Evolutionary conservation across 1,140 invertebrate genomes (phyloP).

Genomic region (Lysiphlebus fabarum): DNA sequence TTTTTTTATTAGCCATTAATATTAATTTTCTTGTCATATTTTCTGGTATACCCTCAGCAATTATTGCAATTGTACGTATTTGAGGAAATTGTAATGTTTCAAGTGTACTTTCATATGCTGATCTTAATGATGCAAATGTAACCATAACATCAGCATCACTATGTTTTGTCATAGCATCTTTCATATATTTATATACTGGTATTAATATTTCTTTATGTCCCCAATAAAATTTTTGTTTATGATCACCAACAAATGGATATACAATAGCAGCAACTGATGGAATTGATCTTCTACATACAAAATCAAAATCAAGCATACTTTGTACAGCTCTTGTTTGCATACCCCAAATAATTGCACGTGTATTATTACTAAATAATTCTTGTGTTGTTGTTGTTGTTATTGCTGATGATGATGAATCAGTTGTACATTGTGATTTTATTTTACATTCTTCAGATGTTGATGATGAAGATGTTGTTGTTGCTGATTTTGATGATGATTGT

Average conservation of each 20-base stretch:
- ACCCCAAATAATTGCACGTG: conserved; percentile 97
- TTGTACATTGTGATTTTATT: conserved; percentile 31
- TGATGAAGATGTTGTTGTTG: conserved; percentile 30
- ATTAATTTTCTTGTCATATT: conserved; percentile 96
- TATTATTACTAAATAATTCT: conserved; percentile 76
- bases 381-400: conserved; percentile 11
- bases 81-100: conserved; percentile 91
- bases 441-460: conserved; percentile 26
- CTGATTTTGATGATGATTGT: conserved; percentile 33
- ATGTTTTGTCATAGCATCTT: conserved; percentile 93
- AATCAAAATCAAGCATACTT: conserved; percentile 98
- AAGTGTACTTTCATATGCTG: conserved; percentile 95
- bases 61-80: conserved; percentile 96
- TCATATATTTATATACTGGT: conserved; percentile 95
- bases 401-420: conserved; percentile 27
- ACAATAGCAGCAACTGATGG: conserved; percentile 93
- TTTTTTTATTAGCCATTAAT: conserved; percentile 76
- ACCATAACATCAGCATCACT: conserved; percentile 93
- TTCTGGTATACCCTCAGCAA: conserved; percentile 98
- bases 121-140: conserved; percentile 97
- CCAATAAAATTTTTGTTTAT: conserved; percentile 99
- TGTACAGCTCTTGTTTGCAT: conserved; percentile 99
- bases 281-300: conserved; percentile 87
- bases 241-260: conserved; percentile 98
- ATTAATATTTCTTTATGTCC: conserved; percentile 87